Percentiles rank a stretch among this genome's conserved stretches.
Evolutionary conservation across 2,888 invertebrate genomes (phyloP).

Genomic region (Hirudinaria manillensis): DNA sequence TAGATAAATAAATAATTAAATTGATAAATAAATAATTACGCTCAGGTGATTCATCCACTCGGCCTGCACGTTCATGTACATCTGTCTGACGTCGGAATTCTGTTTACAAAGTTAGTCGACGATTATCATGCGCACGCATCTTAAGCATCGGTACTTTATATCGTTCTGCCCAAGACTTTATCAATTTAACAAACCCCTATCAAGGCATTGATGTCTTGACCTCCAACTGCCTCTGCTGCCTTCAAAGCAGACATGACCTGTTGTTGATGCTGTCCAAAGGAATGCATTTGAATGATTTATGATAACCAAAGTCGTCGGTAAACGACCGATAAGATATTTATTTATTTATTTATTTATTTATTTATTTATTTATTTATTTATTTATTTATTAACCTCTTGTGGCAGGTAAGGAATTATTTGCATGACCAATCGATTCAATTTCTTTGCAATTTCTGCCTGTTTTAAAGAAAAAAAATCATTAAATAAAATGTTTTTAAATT

Average conservation of each 20-base stretch:
- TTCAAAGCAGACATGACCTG: conserved; percentile 95
- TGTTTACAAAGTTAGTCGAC: too few relatives aligned
- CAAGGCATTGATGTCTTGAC: conserved; percentile 91
- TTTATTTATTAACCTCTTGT: conserved; percentile 43
- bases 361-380: too few relatives aligned
- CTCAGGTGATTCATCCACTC: conserved; percentile 39
- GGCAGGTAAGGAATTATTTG: conserved; percentile 92
- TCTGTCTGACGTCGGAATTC: conserved; percentile 36
- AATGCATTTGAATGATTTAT: too few relatives aligned
- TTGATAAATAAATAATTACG: conserved; percentile 35
- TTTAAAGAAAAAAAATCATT: conserved; percentile 49
- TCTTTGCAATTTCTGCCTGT: conserved; percentile 95
- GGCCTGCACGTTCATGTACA: conserved; percentile 36
- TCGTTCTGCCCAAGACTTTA: background rate
- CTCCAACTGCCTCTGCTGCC: conserved; percentile 89
- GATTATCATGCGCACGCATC: background rate
- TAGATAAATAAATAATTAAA: too few relatives aligned
- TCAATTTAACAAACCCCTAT: conserved; percentile 91
- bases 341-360: too few relatives aligned
- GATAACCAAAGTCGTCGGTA: too few relatives aligned
- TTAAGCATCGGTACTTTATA: background rate
- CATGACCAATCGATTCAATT: conserved; percentile 88
- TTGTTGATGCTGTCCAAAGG: conserved; percentile 85
- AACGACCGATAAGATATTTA: too few relatives aligned
- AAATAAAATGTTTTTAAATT: background rate